Conservation (phyloP, 2,113 vertebrate species). For the Calypte anna region DNA sequence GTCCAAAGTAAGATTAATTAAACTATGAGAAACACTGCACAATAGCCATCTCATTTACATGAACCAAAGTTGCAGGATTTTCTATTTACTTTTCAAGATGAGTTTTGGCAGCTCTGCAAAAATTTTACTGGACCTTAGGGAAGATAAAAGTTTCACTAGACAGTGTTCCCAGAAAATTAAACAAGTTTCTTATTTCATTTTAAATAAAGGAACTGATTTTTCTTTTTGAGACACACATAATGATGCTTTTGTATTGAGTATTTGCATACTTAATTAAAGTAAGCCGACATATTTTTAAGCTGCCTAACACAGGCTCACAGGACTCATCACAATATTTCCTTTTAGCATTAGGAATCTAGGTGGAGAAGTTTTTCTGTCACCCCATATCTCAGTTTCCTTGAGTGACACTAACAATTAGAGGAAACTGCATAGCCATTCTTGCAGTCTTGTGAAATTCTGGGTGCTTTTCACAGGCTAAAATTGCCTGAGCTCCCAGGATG, state of each 20-base stretch:
- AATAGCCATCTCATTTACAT: background rate
- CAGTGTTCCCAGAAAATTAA: slow-evolving; percentile 47
- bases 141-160: slow-evolving; percentile 41
- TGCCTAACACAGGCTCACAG: background rate
- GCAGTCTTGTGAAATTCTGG: background rate
- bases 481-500: background rate
- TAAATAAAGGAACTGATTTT: background rate
- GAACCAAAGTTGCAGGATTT: slow-evolving; percentile 24
- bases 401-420: background rate
- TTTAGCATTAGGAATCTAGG: background rate
- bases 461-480: background rate
- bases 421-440: background rate
- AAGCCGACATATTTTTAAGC: background rate
- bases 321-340: background rate
- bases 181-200: background rate
- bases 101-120: slow-evolving; percentile 49
- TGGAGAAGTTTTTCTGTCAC: background rate
- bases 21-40: background rate
- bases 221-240: background rate
- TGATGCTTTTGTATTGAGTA: background rate
- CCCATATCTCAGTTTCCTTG: background rate
- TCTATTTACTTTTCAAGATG: slow-evolving; percentile 51
- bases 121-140: slow-evolving; percentile 47
- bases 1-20: background rate
- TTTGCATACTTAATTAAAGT: background rate